Percentiles rank a stretch among this genome's conserved stretches.
These are phyloP conservation scores for Pomacea canaliculata DNA, from an alignment of 2,888 invertebrate species.

Conservation along the genomic window DNA sequence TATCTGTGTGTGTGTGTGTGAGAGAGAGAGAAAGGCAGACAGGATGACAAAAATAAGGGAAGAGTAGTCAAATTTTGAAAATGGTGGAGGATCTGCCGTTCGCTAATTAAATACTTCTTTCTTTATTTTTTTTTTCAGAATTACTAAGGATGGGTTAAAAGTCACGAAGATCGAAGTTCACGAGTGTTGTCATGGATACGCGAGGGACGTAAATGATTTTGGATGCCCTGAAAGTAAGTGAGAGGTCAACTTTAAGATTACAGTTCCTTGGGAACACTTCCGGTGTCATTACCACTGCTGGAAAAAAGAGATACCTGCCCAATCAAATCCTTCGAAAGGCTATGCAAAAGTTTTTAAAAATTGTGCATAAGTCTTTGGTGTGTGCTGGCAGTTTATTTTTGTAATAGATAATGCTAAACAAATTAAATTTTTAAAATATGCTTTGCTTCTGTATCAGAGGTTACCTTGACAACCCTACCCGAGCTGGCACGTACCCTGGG, in stretches of 20 bases:
- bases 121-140: background rate
- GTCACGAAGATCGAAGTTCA: conserved; percentile 73
- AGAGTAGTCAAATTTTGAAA: background rate
- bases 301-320: too few species aligned
- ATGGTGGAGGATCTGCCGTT: background rate
- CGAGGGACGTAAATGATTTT: conserved; percentile 68
- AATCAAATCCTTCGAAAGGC: too few species aligned
- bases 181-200: conserved; percentile 79
- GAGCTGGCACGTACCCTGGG: conserved; percentile 75
- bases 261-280: too few species aligned
- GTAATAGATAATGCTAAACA: too few species aligned
- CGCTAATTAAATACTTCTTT: too few species aligned
- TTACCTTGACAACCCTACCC: conserved; percentile 74
- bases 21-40: too few species aligned
- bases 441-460: conserved; percentile 46
- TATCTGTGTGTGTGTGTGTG: too few species aligned
- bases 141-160: background rate
- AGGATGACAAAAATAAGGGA: background rate
- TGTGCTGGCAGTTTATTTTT: background rate
- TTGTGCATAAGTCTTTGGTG: background rate
- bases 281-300: too few species aligned
- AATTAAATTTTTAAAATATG: too few species aligned
- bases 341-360: too few species aligned
- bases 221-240: conserved; percentile 71
- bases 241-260: background rate